Percentiles rank a stretch among this genome's conserved stretches.
Conservation (phyloP, 2,797 vertebrate genomes). For the Hozukius guyotensis region DNA sequence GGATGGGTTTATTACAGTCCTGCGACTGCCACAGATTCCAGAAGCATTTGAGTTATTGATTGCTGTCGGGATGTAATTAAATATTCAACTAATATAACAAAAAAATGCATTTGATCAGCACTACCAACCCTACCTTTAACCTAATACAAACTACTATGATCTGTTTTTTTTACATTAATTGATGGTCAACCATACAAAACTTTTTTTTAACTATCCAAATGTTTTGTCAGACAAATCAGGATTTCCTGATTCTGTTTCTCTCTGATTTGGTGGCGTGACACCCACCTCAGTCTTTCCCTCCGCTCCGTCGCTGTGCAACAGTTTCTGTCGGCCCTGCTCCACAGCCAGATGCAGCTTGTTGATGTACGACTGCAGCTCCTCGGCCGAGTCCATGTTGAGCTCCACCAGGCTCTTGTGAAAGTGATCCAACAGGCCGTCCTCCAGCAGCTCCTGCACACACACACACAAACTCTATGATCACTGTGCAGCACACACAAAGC, state of each 20-base stretch:
- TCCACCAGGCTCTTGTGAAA: conserved; percentile 94
- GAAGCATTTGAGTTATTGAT: too few species aligned
- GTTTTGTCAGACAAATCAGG: neutral
- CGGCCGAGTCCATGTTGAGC: conserved; percentile 97
- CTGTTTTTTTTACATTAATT: neutral
- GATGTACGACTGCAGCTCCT: conserved; percentile 97
- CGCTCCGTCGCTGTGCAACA: conserved; percentile 85
- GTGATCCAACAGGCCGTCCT: conserved; percentile 93
- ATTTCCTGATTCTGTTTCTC: neutral
- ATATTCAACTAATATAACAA: too few species aligned
- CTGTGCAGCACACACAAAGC: neutral
- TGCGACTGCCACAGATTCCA: too few species aligned
- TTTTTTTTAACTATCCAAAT: neutral
- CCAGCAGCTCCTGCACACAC: conserved; percentile 88
- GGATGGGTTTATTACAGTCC: too few species aligned
- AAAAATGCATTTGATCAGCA: too few species aligned
- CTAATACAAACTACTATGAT: neutral
- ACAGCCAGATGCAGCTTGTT: conserved; percentile 90
- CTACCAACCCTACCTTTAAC: too few species aligned
- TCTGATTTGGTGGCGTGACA: neutral
- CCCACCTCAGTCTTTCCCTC: conserved; percentile 90
- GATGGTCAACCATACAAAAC: neutral
- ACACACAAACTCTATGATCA: neutral
- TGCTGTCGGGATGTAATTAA: too few species aligned
- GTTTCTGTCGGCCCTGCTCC: conserved; percentile 89